Base-by-base conservation (phyloP, 2,797 vertebrate species). In the Phaenicophaeus curvirostris region DNA sequence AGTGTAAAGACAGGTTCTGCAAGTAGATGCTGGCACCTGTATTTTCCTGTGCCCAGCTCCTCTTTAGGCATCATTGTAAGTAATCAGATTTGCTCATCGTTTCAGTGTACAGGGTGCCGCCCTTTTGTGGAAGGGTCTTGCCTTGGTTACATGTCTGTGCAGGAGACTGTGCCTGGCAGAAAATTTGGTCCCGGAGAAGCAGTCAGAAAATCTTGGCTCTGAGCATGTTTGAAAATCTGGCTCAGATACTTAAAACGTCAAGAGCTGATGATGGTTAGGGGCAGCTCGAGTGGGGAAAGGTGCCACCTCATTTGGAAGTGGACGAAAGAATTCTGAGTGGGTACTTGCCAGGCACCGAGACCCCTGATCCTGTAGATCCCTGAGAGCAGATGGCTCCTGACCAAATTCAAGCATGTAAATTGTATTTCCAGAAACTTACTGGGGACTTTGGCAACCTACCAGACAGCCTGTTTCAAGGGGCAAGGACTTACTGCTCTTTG, bases 251-350 rank as follows among this genome's bases (percentile, higher is more conserved):
- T 54, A 19, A 68, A 46, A 46, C 44, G 37, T 65, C 2, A 3
- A 73, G 84, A 85, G n/a, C 11, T 55, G 71, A 14, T 69, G 77
- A 69, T 85, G 59, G 58, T 72, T 57, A 59, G 48, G 77, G 80
- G 48, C n/a, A 65, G 30, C 46, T 85, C 4, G 13, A 88, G 62
- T 61, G 25, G 19, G 54, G 63, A 95, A 73, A 86, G 73, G 77
- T 90, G 69, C 84, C 71, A 84, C 67, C 78, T 85, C 35, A 7
- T 67, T 79, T 90, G 73, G 66, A 95, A 90, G n/a, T 31, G 37
- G 37, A 65, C 8, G 0, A 82, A 85, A 76, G 85, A 80, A 82
- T 90, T 87, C 28, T 73, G 53, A 5, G 25, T 67, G 55, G 33
- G 80, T 71, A 55, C n/a, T 11, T 90, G 66, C 46, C 83, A 89